Evolutionary conservation across 2,113 vertebrate species (phyloP).

Genomic region (Zapornia atra): DNA sequence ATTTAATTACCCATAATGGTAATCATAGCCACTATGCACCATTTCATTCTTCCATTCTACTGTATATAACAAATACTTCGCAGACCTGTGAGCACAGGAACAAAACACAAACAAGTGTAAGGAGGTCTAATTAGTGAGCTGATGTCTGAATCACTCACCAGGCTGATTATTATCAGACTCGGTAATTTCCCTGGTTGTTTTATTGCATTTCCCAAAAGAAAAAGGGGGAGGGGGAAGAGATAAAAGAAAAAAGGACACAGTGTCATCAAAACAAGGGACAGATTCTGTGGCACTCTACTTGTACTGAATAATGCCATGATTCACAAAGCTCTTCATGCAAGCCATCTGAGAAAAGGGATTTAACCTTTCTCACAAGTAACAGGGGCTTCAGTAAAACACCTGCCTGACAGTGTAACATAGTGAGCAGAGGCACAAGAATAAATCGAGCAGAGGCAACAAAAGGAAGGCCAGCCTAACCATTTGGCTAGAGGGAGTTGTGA

Average conservation of each 20-base stretch:
- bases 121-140: neutral
- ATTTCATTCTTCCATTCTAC: neutral
- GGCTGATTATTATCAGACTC: neutral
- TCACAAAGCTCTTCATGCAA: neutral
- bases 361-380: neutral
- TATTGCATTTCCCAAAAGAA: neutral
- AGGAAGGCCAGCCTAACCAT: neutral
- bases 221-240: neutral
- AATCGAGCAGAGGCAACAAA: neutral
- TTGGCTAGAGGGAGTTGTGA: neutral
- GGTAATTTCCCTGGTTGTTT: neutral
- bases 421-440: neutral
- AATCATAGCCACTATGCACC: neutral
- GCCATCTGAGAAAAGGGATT: neutral
- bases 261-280: neutral
- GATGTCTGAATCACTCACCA: neutral
- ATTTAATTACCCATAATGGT: conserved; percentile 64
- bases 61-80: neutral
- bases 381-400: rapidly evolving
- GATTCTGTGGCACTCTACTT: neutral
- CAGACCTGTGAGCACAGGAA: neutral
- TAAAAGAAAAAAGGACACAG: neutral
- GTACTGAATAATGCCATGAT: neutral
- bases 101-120: conserved; percentile 13
- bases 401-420: neutral